phyloP scores from a whole-genome alignment of 1,140 invertebrate species.

The Lamellibrachia luymesi region DNA sequence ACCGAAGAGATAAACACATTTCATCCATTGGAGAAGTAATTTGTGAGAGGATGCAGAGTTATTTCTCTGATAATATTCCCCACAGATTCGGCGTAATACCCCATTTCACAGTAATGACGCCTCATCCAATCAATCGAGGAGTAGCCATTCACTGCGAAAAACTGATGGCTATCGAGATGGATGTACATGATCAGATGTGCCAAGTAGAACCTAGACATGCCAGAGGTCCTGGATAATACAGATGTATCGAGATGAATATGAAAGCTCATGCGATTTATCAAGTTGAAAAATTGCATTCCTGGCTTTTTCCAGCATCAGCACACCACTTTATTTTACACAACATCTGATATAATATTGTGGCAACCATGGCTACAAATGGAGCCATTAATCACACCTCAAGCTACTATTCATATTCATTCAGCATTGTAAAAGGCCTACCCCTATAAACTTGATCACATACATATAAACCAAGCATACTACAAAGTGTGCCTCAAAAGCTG shows the following conservation, averaged over 20 bases:
- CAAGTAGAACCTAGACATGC: not conserved
- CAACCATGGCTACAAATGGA: not conserved
- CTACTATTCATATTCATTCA: not conserved
- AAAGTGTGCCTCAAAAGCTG: not conserved
- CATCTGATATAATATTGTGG: not conserved
- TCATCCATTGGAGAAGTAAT: not conserved
- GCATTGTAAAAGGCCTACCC: not conserved
- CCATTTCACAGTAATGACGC: not conserved
- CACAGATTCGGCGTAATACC: not conserved
- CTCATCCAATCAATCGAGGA: not conserved
- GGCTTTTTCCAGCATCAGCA: not conserved
- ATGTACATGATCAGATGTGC: not conserved
- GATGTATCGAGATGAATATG: not conserved
- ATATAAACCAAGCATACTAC: not conserved
- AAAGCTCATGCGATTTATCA: not conserved
- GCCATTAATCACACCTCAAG: not conserved
- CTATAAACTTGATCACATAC: not conserved
- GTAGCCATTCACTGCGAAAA: not conserved
- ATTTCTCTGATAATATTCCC: not conserved
- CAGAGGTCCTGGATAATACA: not conserved
- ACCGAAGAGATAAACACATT: not conserved
- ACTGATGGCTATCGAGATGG: not conserved
- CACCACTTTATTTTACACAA: not conserved
- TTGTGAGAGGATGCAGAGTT: not conserved
- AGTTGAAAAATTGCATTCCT: not conserved